Evolutionary conservation across 2,888 invertebrate species (phyloP).

Genomic region (Chrysolina americana): DNA sequence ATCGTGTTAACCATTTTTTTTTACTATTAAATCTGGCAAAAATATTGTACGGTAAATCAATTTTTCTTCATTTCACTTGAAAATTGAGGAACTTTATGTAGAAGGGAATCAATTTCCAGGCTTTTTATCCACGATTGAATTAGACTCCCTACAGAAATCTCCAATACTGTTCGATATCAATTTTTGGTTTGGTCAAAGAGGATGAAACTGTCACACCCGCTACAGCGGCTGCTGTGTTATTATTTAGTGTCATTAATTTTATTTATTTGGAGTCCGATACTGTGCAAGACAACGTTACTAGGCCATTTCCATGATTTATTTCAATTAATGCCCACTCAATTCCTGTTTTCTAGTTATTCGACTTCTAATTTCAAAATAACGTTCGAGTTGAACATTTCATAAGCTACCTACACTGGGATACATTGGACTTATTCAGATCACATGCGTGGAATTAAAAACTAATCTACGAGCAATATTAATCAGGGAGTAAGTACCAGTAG

Average conservation of each 20-base stretch:
- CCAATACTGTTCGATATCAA: constrained; percentile 35
- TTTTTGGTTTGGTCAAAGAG: constrained; percentile 39
- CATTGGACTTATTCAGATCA: no score
- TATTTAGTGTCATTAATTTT: constrained; percentile 51
- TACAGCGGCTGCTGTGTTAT: constrained; percentile 45
- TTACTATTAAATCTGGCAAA: no score
- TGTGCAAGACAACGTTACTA: constrained; percentile 43
- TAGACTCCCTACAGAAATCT: neutral
- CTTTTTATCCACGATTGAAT: neutral
- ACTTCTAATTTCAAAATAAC: neutral
- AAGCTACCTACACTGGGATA: no score
- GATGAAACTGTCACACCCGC: constrained; percentile 44
- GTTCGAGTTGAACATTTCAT: no score
- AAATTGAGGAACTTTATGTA: no score
- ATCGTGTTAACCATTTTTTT: no score
- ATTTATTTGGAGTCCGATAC: constrained; percentile 44
- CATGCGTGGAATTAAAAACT: no score
- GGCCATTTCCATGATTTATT: constrained; percentile 48
- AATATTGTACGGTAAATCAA: no score
- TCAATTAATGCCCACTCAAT: constrained; percentile 42
- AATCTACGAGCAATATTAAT: no score
- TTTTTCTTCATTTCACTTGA: no score
- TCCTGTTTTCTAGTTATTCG: constrained; percentile 26
- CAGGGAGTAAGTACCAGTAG: no score
- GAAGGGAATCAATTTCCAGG: no score